These are phyloP conservation scores for Chirona hameri DNA, from an alignment of 2,888 invertebrate species.

Conservation along the genomic window DNA sequence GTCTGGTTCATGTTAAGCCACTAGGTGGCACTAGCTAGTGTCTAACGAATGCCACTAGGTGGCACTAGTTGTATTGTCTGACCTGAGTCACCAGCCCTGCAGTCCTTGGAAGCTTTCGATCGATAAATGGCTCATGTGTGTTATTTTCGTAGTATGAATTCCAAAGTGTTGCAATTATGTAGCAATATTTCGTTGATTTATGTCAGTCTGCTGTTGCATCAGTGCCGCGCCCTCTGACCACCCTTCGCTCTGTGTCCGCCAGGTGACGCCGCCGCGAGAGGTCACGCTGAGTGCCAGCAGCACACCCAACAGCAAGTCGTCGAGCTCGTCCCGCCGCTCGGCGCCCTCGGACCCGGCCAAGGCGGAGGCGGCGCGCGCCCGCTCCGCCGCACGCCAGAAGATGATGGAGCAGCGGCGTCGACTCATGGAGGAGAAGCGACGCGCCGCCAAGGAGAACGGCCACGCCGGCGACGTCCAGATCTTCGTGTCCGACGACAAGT, in stretches of 20 bases:
- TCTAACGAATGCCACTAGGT: too few relatives aligned
- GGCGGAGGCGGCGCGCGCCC: constrained; percentile 45
- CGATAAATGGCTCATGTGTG: too few relatives aligned
- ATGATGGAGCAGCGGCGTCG: constrained; percentile 71
- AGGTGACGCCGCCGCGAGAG: background rate
- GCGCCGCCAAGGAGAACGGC: background rate
- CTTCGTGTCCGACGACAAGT: constrained; percentile 23
- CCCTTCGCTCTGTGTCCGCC: background rate
- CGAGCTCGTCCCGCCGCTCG: background rate
- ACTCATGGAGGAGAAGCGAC: constrained; percentile 47
- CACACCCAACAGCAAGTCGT: constrained; percentile 14
- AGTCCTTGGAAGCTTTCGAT: too few relatives aligned
- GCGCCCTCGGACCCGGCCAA: background rate
- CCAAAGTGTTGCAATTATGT: too few relatives aligned
- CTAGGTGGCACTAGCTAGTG: too few relatives aligned
- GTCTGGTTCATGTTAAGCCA: too few relatives aligned
- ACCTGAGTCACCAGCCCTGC: too few relatives aligned
- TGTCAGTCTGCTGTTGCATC: background rate
- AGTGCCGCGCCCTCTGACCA: background rate
- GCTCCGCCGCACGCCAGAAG: constrained; percentile 66
- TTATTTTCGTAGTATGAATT: too few relatives aligned
- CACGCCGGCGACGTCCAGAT: constrained; percentile 4
- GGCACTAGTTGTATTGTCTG: too few relatives aligned
- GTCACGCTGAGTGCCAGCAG: background rate
- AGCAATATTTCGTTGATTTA: too few relatives aligned